Base-by-base conservation (phyloP, 2,797 vertebrate species). In the Rhinella marina region DNA sequence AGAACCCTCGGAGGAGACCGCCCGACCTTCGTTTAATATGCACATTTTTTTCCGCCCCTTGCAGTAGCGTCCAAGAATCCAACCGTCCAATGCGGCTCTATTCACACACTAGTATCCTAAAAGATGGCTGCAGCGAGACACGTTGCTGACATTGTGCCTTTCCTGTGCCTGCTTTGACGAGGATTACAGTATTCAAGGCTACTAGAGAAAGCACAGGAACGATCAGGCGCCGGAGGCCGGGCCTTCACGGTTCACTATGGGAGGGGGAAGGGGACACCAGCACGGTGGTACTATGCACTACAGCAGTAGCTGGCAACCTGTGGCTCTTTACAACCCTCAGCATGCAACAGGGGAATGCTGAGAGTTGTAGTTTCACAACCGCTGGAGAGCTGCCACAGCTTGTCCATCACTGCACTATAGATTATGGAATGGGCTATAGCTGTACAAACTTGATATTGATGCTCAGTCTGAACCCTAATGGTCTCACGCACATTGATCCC, bases 221-320 rank as follows among this genome's bases (percentile, higher is more conserved):
- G 12, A 48, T 48, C 62, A 77, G 72, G 62, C 72, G 21, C 41
- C 32, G 80, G 79, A 21, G 64, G 61, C 70, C n/a, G 27, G 57
- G 57, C 6, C 57, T 48, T 48, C 50, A 48, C 62, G 19, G 57
- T 9, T 17, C 41, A 64, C 62, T 48, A 41, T 59, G 50, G 80
- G 19, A 21, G 21, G 52, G n/a, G 11, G 52, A 61, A n/a, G 56
- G 29, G 54, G 8, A 19, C 70, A 82, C 78, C 41, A 66, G 14
- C 10, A 80, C 21, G 81, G 81, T 54, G 59, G 21, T 25, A 64
- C 41, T 64, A 81, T 81, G 80, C 80, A 81, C 80, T 81, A 81
- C 80, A 50, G 59, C 72, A 41, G 72, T 75, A 19, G 52, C 32
- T 23, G 41, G 32, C 32, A 23, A 12, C 48, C 48, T 76, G 73